Percentiles rank a stretch among this genome's conserved stretches.
These are phyloP conservation scores for Chionoecetes opilio DNA, from an alignment of 1,140 invertebrate genomes.

Conservation along the genomic window DNA sequence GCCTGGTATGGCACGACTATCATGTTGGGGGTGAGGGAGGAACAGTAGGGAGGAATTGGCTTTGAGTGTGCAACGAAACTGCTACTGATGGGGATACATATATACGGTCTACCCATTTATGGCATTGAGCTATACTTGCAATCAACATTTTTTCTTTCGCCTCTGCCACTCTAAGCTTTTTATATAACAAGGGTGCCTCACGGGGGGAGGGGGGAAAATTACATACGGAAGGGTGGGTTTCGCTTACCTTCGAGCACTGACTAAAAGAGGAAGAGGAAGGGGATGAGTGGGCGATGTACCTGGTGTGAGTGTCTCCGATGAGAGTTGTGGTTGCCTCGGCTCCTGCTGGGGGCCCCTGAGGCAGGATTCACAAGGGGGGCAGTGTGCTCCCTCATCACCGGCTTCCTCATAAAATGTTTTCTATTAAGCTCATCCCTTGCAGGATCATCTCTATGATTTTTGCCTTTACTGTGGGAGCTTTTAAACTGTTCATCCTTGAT, in stretches of 20 bases:
- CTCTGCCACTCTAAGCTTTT: neutral
- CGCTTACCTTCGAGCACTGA: neutral
- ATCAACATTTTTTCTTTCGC: neutral
- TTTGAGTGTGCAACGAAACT: neutral
- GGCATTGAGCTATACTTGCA: neutral
- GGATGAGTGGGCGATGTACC: neutral
- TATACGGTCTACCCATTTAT: neutral
- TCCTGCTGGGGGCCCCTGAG: neutral
- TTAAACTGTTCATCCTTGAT: neutral
- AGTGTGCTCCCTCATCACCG: neutral
- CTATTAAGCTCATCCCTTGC: constrained; percentile 40
- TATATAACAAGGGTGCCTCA: neutral
- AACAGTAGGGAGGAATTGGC: too few relatives aligned
- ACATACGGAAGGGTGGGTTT: neutral
- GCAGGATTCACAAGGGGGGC: neutral
- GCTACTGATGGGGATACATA: neutral
- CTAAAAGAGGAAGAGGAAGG: neutral
- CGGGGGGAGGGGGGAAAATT: neutral
- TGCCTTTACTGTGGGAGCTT: constrained; percentile 35
- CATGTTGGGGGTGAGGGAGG: too few relatives aligned
- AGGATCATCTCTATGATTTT: constrained; percentile 8
- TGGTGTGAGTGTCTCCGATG: constrained; percentile 53
- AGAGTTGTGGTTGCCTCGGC: constrained; percentile 33
- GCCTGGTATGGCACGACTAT: neutral
- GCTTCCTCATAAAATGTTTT: neutral